Conservation (phyloP, 1,140 invertebrate genomes). For the Aphidius ervi region DNA sequence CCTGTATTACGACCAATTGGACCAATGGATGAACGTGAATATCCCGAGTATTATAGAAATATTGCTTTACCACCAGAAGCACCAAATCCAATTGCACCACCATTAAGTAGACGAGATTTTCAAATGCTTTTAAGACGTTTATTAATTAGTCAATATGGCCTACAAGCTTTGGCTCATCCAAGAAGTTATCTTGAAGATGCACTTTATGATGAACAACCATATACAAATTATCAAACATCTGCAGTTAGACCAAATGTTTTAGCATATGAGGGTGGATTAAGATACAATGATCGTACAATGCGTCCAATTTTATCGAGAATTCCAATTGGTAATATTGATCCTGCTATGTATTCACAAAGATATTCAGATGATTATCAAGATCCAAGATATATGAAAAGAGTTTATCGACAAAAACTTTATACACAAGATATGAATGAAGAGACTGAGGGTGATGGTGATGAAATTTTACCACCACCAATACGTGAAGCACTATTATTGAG, state of each 20-base stretch:
- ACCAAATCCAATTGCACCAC: conserved; percentile 43
- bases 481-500: conserved; percentile 64
- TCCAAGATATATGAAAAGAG: conserved; percentile 40
- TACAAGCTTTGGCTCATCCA: conserved; percentile 45
- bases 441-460: conserved; percentile 45
- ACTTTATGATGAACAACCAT: conserved; percentile 47
- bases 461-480: conserved; percentile 63
- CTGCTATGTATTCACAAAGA: conserved; percentile 27
- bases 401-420: conserved; percentile 49
- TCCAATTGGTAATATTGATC: neutral
- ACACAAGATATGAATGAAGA: conserved; percentile 40
- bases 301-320: conserved; percentile 22
- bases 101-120: conserved; percentile 47
- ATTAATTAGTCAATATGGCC: conserved; percentile 46
- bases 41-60: conserved; percentile 42
- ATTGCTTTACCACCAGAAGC: conserved; percentile 45
- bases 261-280: conserved; percentile 48
- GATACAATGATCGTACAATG: conserved; percentile 45
- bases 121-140: conserved; percentile 42
- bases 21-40: conserved; percentile 39
- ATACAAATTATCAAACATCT: conserved; percentile 40
- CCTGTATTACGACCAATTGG: conserved; percentile 31
- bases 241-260: conserved; percentile 36
- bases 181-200: conserved; percentile 48
- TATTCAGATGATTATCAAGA: conserved; percentile 55